A percentile compares a stretch with the other conserved stretches of the same genome.
phyloP scores from a whole-genome alignment of 2,113 vertebrate genomes.

The Oncorhynchus gorbuscha region DNA sequence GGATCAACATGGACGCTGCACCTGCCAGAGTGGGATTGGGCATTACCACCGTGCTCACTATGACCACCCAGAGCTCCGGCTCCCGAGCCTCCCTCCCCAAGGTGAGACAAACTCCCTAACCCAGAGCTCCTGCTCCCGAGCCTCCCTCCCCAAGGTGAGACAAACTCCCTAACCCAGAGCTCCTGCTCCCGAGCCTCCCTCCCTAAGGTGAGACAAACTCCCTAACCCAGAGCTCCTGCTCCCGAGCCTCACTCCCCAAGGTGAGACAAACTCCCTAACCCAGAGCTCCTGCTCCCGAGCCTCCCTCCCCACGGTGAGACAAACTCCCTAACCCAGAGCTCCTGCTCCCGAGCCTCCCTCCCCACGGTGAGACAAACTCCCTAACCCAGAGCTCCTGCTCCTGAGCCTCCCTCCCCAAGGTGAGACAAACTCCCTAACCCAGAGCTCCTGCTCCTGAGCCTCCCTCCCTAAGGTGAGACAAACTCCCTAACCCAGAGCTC shows the following conservation, averaged over 20 bases:
- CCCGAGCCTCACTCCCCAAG: too few species aligned
- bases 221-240: too few species aligned
- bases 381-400: too few species aligned
- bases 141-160: slow-evolving; percentile 18
- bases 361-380: slow-evolving; percentile 78
- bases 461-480: too few species aligned
- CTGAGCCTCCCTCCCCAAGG: too few species aligned
- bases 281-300: too few species aligned
- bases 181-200: slow-evolving; percentile 93
- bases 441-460: too few species aligned
- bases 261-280: too few species aligned
- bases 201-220: slow-evolving; percentile 82
- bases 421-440: too few species aligned
- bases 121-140: too few species aligned
- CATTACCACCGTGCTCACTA: slow-evolving; percentile 98
- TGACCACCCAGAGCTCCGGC: slow-evolving; percentile 98
- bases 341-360: slow-evolving; percentile 91
- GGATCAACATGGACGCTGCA: slow-evolving; percentile 99
- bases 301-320: too few species aligned
- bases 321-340: slow-evolving; percentile 83
- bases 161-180: slow-evolving; percentile 65
- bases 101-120: slow-evolving; percentile 67
- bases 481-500: too few species aligned
- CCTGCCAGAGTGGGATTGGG: slow-evolving; percentile 95
- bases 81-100: slow-evolving; percentile 95